Base-by-base conservation (phyloP, 1,140 invertebrate genomes). In the Drosophila novamexicana region DNA sequence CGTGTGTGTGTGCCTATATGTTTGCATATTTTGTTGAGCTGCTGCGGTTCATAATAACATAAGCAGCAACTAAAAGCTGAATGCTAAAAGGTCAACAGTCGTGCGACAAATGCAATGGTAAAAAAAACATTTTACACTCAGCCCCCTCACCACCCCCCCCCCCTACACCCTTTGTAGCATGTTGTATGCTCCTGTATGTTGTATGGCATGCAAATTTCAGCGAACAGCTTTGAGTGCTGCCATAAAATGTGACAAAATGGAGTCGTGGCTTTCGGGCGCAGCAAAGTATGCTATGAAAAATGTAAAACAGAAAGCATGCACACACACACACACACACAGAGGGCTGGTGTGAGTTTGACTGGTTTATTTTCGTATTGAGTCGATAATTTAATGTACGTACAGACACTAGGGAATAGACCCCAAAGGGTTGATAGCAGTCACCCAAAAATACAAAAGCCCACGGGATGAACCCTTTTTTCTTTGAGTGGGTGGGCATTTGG, bases 361-460 rank as follows among this genome's bases (percentile, higher is more conserved):
- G 61, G 54, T 59, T 74, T 84, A 85, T 85, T 85, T 85, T 79
- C 63, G 83, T 88, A 69, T 59, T 69, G 67, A 76, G 71, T 88
- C 79, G 71, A 82, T 82, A 79, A 59, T 74, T 79, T 75, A 79
- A 72, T 81, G 79, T 49, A 62, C 36, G 57, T 40, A 59, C 70
- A 40, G 49, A 29, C 64, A 58, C 54, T 66, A 61, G 75, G 75
- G 65, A 74, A 63, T 47, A 57, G 47, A 34, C 34, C 71, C 65
- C 29, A 52, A 74, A 71, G 68, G 68, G 37, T 57, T 71, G 42
- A 52, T 57, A 65, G 53, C 34, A 32, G 22, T 32, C 22, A 56
- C 53, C 59, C 44, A 16, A 36, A 34, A 40, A 49, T 14, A 18
- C 52, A 22, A 54, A 56, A 56, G 57, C 22, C 32, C 50, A 36